Percentiles rank a stretch among this genome's conserved stretches.
Evolutionary conservation across 1,140 invertebrate species (phyloP).

Genomic region (Pararge aegeria): DNA sequence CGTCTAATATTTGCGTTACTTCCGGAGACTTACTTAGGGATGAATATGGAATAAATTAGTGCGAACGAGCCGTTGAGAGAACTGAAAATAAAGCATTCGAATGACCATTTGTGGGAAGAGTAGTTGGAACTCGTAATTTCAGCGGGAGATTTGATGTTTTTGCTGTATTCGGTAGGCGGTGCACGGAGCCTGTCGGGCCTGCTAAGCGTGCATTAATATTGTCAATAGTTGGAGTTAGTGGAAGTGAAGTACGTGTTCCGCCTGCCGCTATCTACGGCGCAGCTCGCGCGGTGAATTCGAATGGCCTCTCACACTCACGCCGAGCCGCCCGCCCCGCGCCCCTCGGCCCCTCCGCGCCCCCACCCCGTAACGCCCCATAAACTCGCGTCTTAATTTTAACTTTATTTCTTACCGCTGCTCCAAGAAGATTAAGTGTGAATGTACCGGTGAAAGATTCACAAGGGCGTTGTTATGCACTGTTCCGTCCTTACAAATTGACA

Average conservation of each 20-base stretch:
- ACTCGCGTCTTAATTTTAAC: constrained; percentile 79
- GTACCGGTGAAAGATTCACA: constrained; percentile 65
- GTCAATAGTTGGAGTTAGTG: constrained; percentile 78
- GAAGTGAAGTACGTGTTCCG: constrained; percentile 78
- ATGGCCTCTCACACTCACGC: constrained; percentile 61
- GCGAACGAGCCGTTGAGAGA: constrained; percentile 24
- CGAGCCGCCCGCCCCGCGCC: constrained; percentile 28
- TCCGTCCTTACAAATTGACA: constrained; percentile 16
- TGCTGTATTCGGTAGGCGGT: constrained; percentile 57
- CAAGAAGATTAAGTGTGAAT: constrained; percentile 77
- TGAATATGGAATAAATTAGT: constrained; percentile 76
- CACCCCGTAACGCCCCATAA: constrained; percentile 74
- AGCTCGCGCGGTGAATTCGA: constrained; percentile 76
- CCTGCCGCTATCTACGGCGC: constrained; percentile 75
- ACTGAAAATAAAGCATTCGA: constrained; percentile 24
- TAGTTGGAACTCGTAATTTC: background rate
- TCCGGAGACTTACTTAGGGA: constrained; percentile 70
- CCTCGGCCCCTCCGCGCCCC: constrained; percentile 46
- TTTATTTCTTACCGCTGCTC: constrained; percentile 78
- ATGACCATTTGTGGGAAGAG: background rate
- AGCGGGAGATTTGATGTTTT: constrained; percentile 35
- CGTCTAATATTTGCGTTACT: constrained; percentile 78
- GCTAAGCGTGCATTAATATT: constrained; percentile 78
- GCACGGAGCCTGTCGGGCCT: constrained; percentile 65
- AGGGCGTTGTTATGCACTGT: constrained; percentile 47